Evolutionary conservation across 2,888 invertebrate species (phyloP), one percentile per base, ranked within the genome.

Genomic region (Harmothoe impar): DNA sequence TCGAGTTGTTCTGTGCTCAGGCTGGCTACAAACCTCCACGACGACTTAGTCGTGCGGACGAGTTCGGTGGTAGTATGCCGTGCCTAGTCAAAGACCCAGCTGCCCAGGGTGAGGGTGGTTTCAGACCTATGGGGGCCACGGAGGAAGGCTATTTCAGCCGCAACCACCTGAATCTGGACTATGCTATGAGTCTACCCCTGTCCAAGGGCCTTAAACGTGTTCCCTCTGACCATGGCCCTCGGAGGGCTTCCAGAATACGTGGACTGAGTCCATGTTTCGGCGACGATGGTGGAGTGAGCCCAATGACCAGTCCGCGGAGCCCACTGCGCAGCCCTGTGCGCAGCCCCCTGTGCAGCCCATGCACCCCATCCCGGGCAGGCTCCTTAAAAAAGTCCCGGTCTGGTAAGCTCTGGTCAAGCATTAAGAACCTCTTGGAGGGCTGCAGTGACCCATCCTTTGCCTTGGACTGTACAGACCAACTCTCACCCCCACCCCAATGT

Each of bases 1-100:
- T 90, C 77, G 91, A 91, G 29, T 17, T 89, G 25, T 91, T 91
- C 86, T 91, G 91, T 35, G 89, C 86, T 1, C 91, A 91, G 56
- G 90, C 91, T 20, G 91, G 91, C 17, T 43, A 68, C 51, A 88
- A 88, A 33, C 52, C 52, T 5, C 88, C 52, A n/a, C 77, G 91
- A 3, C 52, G 56, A n/a, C 51, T 91, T 1, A 91, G 91, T 52
- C 29, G 81, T 12, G 17, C 35, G 10, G 43, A 31, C n/a, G 91
- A 91, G 17, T 91, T 77, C 52, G 91, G 91, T 10, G 91, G 91
- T 15, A 89, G 89, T 25, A 29, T 91, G 54, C 91, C 91, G 7
- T 91, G 91, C 51, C 25, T 91, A 0, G 56, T 31, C 31, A 89
- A 68, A 77, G 33, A 25, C 77, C 77, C 17, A 17, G 12, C 43